phyloP scores from a whole-genome alignment of 2,797 vertebrate genomes.

The Sciurus vulgaris region DNA sequence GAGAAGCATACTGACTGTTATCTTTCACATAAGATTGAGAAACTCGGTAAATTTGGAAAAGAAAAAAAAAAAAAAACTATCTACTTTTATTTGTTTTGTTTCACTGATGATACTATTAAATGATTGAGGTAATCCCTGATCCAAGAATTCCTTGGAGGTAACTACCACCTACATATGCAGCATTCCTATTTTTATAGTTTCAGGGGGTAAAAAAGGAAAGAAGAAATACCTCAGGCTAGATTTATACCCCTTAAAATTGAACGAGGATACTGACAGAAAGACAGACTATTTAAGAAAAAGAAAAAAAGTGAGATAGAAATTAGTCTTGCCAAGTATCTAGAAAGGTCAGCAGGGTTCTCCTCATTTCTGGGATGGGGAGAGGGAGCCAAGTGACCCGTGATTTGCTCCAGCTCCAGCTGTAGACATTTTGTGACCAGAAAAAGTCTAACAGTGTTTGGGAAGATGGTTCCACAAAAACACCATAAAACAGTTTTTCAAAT shows the following conservation, averaged over 20 bases:
- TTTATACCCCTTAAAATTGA: background rate
- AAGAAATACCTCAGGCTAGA: background rate
- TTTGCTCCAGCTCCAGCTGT: background rate
- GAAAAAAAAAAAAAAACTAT: constrained; percentile 15
- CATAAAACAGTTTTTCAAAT: constrained; percentile 58
- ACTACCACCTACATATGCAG: background rate
- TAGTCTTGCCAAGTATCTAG: background rate
- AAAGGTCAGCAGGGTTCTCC: constrained; percentile 9
- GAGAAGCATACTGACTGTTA: background rate
- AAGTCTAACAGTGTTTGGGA: background rate
- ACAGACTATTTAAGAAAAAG: background rate
- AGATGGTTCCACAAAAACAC: background rate
- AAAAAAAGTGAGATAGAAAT: background rate
- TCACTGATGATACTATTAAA: background rate
- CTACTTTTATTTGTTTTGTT: background rate
- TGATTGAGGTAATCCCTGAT: background rate
- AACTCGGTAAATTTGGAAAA: constrained; percentile 24
- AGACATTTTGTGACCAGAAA: background rate
- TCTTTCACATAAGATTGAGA: background rate
- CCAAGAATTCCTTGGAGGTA: constrained; percentile 24
- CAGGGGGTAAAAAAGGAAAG: background rate
- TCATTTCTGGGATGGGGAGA: background rate
- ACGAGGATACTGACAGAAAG: background rate
- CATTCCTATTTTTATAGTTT: background rate
- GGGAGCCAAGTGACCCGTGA: background rate